Conservation (phyloP, 2,113 vertebrate species). For the Elgaria multicarinata region DNA sequence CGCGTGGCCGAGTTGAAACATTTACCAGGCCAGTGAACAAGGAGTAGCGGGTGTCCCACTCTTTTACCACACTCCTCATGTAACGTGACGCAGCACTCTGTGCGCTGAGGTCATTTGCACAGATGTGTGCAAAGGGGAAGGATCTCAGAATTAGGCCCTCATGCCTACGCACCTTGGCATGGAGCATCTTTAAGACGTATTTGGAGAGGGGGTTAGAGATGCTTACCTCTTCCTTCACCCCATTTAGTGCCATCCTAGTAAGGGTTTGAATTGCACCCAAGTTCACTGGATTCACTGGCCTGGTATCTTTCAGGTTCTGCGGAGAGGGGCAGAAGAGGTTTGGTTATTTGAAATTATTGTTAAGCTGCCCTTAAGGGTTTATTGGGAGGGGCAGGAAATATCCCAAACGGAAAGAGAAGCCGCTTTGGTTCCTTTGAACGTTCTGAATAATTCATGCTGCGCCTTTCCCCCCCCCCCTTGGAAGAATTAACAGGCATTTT, state of each 20-base stretch:
- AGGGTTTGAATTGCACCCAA: neutral
- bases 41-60: neutral
- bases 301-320: constrained; percentile 25
- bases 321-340: neutral
- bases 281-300: constrained; percentile 29
- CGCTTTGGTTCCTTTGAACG: neutral
- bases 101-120: neutral
- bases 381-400: neutral
- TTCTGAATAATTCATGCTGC: constrained; percentile 27
- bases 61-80: neutral
- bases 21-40: neutral
- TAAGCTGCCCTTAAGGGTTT: too few relatives aligned
- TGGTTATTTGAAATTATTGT: neutral
- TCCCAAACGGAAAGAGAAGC: neutral
- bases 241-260: too few relatives aligned
- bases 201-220: neutral
- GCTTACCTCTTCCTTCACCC: neutral
- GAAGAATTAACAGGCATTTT: constrained; percentile 40
- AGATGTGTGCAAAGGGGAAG: neutral
- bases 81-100: too few relatives aligned
- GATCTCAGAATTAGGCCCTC: neutral
- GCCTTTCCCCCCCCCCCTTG: constrained; percentile 36
- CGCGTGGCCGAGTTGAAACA: neutral
- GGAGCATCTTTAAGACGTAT: neutral
- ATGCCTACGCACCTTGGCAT: neutral